phyloP scores from a whole-genome alignment of 2,797 vertebrate species.

The Otolemur crassicaudatus region DNA sequence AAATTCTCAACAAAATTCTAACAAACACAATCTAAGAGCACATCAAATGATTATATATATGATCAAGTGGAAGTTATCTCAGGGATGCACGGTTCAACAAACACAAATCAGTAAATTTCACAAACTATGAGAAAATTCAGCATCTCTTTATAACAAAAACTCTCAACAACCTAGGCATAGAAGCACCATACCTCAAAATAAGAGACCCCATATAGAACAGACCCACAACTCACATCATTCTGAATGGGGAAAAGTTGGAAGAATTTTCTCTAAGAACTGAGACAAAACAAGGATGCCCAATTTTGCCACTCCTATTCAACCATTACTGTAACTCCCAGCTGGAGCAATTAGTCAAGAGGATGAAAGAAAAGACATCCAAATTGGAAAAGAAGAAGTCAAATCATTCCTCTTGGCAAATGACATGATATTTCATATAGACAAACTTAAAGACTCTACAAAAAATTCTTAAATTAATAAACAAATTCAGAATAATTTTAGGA shows the following conservation, averaged over 20 bases:
- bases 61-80: not conserved
- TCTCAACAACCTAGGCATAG: too few relatives aligned
- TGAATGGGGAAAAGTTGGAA: not conserved
- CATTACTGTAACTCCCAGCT: not conserved
- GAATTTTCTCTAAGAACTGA: not conserved
- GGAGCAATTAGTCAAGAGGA: not conserved
- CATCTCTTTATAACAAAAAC: not conserved
- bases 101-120: not conserved
- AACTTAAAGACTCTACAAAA: not conserved
- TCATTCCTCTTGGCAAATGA: not conserved
- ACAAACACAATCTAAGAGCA: not conserved
- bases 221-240: not conserved
- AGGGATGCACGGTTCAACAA: not conserved
- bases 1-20: not conserved
- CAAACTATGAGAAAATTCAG: not conserved
- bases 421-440: not conserved
- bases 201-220: not conserved
- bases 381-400: not conserved
- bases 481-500: not conserved
- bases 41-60: not conserved
- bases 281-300: not conserved
- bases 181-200: not conserved
- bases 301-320: not conserved
- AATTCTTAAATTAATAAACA: not conserved
- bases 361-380: not conserved